Evolutionary conservation across 2,113 vertebrate genomes (phyloP).

Genomic region (Nicator chloris): DNA sequence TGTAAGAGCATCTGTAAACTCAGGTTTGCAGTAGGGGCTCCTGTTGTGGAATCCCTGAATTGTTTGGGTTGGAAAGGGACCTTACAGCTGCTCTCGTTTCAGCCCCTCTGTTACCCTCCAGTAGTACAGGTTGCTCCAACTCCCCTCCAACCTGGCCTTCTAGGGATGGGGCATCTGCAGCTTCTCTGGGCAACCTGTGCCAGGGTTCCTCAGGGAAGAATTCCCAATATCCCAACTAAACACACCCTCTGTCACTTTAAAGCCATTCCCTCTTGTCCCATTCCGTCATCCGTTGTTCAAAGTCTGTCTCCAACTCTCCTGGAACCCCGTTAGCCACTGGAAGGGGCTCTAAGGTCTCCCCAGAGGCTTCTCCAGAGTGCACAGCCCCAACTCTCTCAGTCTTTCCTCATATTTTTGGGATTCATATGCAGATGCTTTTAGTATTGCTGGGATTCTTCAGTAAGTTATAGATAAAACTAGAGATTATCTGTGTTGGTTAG

Average conservation of each 20-base stretch:
- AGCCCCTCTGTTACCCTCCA: neutral
- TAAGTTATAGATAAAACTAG: neutral
- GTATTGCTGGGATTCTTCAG: neutral
- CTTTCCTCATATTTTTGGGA: neutral
- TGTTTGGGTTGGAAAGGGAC: neutral
- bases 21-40: neutral
- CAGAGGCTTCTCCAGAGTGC: neutral
- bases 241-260: no score
- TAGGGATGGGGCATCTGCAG: neutral
- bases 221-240: neutral
- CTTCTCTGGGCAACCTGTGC: neutral
- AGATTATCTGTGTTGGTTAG: neutral
- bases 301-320: neutral
- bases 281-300: neutral
- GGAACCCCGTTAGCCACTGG: neutral
- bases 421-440: neutral
- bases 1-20: neutral
- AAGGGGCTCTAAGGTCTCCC: neutral
- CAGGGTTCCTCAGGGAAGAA: neutral
- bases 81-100: neutral
- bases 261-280: neutral
- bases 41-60: accelerated
- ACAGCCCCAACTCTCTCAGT: neutral
- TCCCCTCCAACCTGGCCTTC: neutral
- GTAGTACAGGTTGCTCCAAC: neutral